Evolutionary conservation across 2,113 vertebrate genomes (phyloP).

Genomic region (Tor tambroides): DNA sequence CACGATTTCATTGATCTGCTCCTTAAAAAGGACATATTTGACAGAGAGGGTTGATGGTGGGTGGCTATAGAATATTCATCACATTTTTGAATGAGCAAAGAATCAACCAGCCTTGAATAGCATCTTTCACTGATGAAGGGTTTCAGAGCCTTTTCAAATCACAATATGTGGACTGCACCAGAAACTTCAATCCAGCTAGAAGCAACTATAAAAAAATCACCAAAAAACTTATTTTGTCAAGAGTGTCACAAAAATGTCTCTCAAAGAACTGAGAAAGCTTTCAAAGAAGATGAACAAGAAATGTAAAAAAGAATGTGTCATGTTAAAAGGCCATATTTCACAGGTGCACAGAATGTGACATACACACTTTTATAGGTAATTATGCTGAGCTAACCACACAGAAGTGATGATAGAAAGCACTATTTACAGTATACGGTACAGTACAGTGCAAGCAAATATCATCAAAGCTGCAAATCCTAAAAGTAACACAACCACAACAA

Average conservation of each 20-base stretch:
- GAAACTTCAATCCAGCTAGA: background rate
- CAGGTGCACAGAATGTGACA: background rate
- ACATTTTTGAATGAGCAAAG: background rate
- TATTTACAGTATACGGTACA: background rate
- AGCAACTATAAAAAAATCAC: background rate
- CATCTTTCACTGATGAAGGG: background rate
- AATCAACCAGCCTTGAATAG: background rate
- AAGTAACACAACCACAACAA: background rate
- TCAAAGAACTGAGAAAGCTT: conserved; percentile 3
- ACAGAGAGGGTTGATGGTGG: background rate
- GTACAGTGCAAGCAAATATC: background rate
- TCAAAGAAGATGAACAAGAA: conserved; percentile 44
- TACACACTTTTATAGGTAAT: conserved; percentile 70
- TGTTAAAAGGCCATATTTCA: background rate
- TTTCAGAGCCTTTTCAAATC: background rate
- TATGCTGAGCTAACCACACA: conserved; percentile 72
- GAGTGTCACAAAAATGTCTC: background rate
- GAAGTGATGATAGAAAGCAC: conserved; percentile 36
- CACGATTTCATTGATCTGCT: background rate
- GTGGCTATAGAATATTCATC: background rate
- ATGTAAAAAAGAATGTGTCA: background rate
- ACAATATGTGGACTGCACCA: background rate
- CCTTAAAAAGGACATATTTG: background rate
- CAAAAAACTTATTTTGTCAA: background rate
- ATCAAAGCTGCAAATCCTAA: background rate